Evolutionary conservation across 2,113 vertebrate genomes (phyloP).

Genomic region (Lagenorhynchus albirostris): DNA sequence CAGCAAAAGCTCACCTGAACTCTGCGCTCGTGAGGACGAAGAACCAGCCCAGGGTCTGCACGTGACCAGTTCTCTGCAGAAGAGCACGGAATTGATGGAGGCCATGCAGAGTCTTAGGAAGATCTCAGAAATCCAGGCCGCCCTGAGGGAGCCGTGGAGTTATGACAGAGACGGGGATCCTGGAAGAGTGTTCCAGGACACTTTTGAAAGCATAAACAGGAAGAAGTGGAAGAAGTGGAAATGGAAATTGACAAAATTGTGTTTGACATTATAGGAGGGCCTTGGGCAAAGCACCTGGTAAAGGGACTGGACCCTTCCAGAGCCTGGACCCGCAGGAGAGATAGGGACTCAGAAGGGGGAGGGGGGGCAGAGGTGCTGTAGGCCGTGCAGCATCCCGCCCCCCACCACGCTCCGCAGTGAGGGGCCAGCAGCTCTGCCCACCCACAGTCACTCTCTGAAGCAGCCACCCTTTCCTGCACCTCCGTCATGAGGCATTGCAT

Average conservation of each 20-base stretch:
- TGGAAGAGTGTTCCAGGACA: slow-evolving; percentile 93
- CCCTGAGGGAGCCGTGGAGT: slow-evolving; percentile 88
- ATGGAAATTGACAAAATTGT: slow-evolving; percentile 84
- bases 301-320: background rate
- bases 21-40: slow-evolving; percentile 91
- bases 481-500: too few relatives aligned
- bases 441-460: background rate
- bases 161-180: slow-evolving; percentile 90
- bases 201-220: slow-evolving; percentile 90
- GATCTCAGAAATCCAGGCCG: slow-evolving; percentile 93
- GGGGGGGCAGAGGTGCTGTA: background rate
- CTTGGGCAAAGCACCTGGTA: background rate
- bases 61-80: slow-evolving; percentile 90
- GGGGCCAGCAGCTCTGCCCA: too few relatives aligned
- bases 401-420: too few relatives aligned
- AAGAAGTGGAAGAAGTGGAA: slow-evolving; percentile 92
- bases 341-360: background rate
- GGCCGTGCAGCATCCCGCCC: background rate
- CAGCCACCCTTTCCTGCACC: background rate
- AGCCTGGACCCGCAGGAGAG: background rate
- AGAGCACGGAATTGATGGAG: slow-evolving; percentile 92
- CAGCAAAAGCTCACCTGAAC: slow-evolving; percentile 92
- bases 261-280: slow-evolving; percentile 90
- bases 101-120: slow-evolving; percentile 92
- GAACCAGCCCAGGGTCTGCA: slow-evolving; percentile 88